A percentile compares a stretch with the other conserved stretches of the same genome.
phyloP scores from a whole-genome alignment of 2,888 invertebrate species.

The Hecatera dysodea region DNA sequence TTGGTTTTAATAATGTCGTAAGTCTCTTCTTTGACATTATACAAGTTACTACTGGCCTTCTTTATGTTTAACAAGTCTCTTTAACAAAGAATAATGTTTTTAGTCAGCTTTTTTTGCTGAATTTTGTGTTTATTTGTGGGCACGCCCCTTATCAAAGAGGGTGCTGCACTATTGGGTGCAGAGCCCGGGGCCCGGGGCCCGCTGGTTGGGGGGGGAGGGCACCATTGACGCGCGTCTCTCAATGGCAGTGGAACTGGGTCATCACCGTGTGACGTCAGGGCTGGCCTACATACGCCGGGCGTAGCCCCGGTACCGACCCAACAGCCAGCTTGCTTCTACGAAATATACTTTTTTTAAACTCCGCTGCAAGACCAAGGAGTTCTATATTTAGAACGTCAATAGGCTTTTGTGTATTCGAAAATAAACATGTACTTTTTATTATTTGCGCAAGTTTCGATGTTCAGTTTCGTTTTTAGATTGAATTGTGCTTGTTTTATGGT shows the following conservation, averaged over 20 bases:
- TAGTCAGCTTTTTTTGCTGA: not conserved
- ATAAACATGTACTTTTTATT: slow-evolving; percentile 40
- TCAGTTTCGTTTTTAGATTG: slow-evolving; percentile 3
- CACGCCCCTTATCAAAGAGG: slow-evolving; percentile 56
- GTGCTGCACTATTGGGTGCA: slow-evolving; percentile 73
- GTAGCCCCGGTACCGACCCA: slow-evolving; percentile 79
- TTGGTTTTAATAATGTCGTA: not conserved
- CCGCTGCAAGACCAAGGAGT: slow-evolving; percentile 78
- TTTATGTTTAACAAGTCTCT: not conserved
- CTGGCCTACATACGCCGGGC: slow-evolving; percentile 88
- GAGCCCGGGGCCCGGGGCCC: slow-evolving; percentile 57
- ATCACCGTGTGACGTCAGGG: slow-evolving; percentile 86
- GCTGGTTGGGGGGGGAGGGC: slow-evolving; percentile 70
- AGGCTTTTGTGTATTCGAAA: slow-evolving; percentile 60
- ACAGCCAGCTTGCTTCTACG: slow-evolving; percentile 69
- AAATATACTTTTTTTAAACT: slow-evolving; percentile 76
- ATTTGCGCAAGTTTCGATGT: slow-evolving; percentile 25
- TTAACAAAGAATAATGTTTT: not conserved
- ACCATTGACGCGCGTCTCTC: slow-evolving; percentile 90
- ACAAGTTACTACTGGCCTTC: not conserved
- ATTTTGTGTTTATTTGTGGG: slow-evolving; percentile 39
- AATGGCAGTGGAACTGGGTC: slow-evolving; percentile 89
- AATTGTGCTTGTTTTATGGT: slow-evolving; percentile 7
- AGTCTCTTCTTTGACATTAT: not conserved
- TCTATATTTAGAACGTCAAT: slow-evolving; percentile 82